Percentiles rank a stretch among this genome's conserved stretches.
Conservation (phyloP, 2,888 invertebrate species). For the Rhorus exstirpatorius region DNA sequence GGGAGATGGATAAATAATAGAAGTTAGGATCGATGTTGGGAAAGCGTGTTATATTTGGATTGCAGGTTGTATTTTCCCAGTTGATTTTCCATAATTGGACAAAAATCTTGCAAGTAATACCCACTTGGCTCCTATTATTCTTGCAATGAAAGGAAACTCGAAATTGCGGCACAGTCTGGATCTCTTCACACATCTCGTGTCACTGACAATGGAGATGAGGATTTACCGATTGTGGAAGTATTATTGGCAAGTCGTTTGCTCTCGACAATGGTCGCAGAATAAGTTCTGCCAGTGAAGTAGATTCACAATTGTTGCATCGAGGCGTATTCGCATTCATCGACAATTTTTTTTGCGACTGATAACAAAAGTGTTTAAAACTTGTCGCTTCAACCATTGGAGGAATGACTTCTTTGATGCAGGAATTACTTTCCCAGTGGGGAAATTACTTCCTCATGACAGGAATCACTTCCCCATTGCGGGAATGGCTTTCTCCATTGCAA, state of each 20-base stretch:
- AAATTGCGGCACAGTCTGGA: background rate
- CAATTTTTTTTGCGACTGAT: too few relatives aligned
- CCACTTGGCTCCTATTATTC: conserved; percentile 25
- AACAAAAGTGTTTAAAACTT: too few relatives aligned
- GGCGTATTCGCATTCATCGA: too few relatives aligned
- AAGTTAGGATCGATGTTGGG: conserved; percentile 9
- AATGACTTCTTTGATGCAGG: too few relatives aligned
- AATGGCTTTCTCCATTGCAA: background rate
- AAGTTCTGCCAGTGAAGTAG: too few relatives aligned
- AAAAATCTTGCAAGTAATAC: background rate
- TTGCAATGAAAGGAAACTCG: conserved; percentile 4
- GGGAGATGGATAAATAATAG: background rate
- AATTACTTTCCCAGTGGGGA: too few relatives aligned
- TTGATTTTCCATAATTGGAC: conserved; percentile 44
- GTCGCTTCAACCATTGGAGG: too few relatives aligned
- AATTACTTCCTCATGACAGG: too few relatives aligned
- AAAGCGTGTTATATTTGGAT: background rate
- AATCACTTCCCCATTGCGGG: too few relatives aligned
- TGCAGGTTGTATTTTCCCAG: background rate
- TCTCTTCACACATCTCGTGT: background rate
- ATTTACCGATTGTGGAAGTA: background rate
- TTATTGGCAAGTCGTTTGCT: background rate
- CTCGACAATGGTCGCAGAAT: too few relatives aligned
- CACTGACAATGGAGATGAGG: background rate
- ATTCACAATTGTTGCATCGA: too few relatives aligned